Conservation (phyloP, 2,113 vertebrate species). For the Oryzias curvinotus region DNA sequence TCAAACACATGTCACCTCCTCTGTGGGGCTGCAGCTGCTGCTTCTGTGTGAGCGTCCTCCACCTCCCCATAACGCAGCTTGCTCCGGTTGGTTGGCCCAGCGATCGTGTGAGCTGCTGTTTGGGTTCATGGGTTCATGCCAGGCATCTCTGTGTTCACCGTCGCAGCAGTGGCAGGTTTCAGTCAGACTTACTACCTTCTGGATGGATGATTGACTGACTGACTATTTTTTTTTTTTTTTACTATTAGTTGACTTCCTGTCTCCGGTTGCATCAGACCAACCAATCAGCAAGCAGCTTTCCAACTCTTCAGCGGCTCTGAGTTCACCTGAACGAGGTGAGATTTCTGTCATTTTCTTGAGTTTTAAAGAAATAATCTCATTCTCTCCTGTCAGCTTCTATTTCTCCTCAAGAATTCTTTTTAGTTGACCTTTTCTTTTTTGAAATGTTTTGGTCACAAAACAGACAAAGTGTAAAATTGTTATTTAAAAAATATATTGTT, state of each 20-base stretch:
- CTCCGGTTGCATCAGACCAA: slow-evolving; percentile 45
- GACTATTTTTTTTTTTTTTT: slow-evolving; percentile 1
- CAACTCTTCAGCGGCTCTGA: slow-evolving; percentile 62
- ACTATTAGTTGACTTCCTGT: slow-evolving; percentile 65
- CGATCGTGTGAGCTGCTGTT: slow-evolving; percentile 28
- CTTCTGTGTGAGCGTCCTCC: slow-evolving; percentile 12
- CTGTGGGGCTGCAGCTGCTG: slow-evolving; percentile 3
- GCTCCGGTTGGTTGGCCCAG: slow-evolving; percentile 34
- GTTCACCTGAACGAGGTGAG: slow-evolving; percentile 65
- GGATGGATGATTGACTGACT: background rate
- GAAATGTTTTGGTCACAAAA: too few relatives aligned
- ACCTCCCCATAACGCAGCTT: slow-evolving; percentile 32
- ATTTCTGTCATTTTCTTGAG: too few relatives aligned
- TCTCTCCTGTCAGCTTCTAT: too few relatives aligned
- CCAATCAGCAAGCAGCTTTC: slow-evolving; percentile 71
- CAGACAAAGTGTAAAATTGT: too few relatives aligned
- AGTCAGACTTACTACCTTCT: background rate
- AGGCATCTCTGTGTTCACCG: background rate
- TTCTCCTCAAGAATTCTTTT: too few relatives aligned
- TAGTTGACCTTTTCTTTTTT: too few relatives aligned
- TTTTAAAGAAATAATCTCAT: too few relatives aligned
- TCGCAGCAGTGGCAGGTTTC: background rate
- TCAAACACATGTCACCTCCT: background rate
- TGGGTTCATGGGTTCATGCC: slow-evolving; percentile 17
- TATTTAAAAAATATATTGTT: too few relatives aligned